Evolutionary conservation across 2,113 vertebrate species (phyloP).

Genomic region (Saguinus imperator): DNA sequence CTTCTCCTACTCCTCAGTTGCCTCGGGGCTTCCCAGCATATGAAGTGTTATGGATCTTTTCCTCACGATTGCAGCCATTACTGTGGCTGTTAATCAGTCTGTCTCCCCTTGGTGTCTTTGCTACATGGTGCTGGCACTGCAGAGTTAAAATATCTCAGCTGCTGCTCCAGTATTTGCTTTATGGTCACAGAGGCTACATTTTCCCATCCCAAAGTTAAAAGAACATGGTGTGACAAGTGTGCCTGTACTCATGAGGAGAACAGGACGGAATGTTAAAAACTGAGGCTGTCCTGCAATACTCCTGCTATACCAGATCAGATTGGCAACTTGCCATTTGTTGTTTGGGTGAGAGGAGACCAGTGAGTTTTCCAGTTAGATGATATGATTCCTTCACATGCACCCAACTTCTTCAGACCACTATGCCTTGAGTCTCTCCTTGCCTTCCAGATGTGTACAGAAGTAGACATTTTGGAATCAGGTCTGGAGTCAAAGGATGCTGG

Average conservation of each 20-base stretch:
- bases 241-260: neutral
- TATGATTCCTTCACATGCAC: neutral
- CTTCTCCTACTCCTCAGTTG: neutral
- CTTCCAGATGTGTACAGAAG: neutral
- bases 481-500: neutral
- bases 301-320: neutral
- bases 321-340: neutral
- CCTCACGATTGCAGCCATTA: neutral
- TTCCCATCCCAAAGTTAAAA: slow-evolving; percentile 1
- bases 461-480: neutral
- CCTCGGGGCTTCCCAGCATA: neutral
- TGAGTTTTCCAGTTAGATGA: neutral
- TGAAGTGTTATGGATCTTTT: slow-evolving; percentile 29
- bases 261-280: neutral
- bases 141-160: neutral
- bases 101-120: neutral
- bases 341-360: neutral
- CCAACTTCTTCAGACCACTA: neutral
- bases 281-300: neutral
- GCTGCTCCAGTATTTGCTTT: slow-evolving; percentile 16
- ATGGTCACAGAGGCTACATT: slow-evolving; percentile 32
- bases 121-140: neutral
- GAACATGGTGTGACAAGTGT: neutral
- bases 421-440: neutral
- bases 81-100: slow-evolving; percentile 5